Conservation (phyloP, 2,797 vertebrate genomes). For the Chloroceryle inda region DNA sequence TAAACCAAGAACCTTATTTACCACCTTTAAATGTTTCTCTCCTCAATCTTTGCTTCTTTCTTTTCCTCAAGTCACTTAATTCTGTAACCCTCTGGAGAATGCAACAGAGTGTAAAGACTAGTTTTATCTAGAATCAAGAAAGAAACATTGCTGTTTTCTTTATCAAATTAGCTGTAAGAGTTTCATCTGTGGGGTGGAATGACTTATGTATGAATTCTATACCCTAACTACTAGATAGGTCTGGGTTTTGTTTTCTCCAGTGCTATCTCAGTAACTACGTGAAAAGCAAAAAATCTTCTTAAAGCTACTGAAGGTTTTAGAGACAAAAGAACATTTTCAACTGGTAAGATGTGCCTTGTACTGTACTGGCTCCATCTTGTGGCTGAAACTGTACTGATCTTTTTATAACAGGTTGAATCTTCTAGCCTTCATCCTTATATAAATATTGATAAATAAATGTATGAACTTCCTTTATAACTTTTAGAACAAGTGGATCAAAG, state of each 20-base stretch:
- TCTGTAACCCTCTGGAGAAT: not conserved
- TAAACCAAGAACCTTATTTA: not conserved
- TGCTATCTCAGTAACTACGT: not conserved
- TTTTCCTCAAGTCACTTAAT: not conserved
- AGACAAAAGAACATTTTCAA: not conserved
- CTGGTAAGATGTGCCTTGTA: not conserved
- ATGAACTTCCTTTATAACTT: not conserved
- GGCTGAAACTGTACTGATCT: not conserved
- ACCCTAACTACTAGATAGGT: not conserved
- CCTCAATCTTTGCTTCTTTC: not conserved
- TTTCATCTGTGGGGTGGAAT: not conserved
- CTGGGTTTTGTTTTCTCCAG: not conserved
- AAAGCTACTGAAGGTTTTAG: not conserved
- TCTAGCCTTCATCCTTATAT: not conserved
- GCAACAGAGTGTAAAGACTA: not conserved
- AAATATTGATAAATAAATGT: not conserved
- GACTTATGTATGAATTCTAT: not conserved
- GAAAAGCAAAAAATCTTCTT: not conserved
- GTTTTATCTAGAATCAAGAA: not conserved
- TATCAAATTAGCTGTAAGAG: not conserved
- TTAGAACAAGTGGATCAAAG: not conserved
- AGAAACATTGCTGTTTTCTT: not conserved
- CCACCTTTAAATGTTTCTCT: not conserved
- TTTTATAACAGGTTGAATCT: not conserved
- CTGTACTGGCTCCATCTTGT: conserved; percentile 66